Conservation (phyloP, 2,797 vertebrate species). For the Thaleichthys pacificus region DNA sequence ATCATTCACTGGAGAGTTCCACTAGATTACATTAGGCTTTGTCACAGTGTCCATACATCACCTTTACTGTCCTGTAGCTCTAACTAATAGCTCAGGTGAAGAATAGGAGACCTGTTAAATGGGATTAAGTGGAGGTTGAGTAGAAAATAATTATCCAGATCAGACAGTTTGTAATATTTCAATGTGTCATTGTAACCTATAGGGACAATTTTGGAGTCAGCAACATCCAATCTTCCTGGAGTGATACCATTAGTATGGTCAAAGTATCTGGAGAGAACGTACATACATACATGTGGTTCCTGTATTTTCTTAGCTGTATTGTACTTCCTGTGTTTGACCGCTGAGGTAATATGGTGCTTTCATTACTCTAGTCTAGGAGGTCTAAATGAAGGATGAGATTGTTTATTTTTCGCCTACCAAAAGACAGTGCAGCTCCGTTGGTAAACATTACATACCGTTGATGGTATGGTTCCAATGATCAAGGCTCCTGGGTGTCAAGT, state of each 20-base stretch:
- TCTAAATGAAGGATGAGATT: conserved; percentile 15
- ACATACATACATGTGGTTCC: not conserved
- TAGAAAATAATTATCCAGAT: conserved; percentile 32
- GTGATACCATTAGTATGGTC: not conserved
- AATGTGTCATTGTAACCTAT: conserved; percentile 32
- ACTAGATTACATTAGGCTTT: conserved; percentile 64
- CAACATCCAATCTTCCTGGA: not conserved
- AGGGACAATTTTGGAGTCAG: conserved; percentile 26
- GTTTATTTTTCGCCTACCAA: conserved; percentile 17
- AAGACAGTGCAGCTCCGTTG: conserved; percentile 32
- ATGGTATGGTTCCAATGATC: conserved; percentile 32
- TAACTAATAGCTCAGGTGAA: conserved; percentile 45
- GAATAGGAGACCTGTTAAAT: conserved; percentile 49
- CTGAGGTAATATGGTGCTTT: not conserved
- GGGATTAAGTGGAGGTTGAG: conserved; percentile 48
- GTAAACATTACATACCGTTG: conserved; percentile 51
- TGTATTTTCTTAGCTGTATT: not conserved
- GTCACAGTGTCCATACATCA: conserved; percentile 55
- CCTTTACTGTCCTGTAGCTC: conserved; percentile 57
- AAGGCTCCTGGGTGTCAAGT: conserved; percentile 47
- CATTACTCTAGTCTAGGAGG: conserved; percentile 4
- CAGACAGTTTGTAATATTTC: conserved; percentile 26
- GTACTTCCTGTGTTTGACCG: not conserved
- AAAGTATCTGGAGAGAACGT: not conserved
- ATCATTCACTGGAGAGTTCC: conserved; percentile 64